Conservation (phyloP, 2,888 invertebrate genomes). For the Campoletis raptor region DNA sequence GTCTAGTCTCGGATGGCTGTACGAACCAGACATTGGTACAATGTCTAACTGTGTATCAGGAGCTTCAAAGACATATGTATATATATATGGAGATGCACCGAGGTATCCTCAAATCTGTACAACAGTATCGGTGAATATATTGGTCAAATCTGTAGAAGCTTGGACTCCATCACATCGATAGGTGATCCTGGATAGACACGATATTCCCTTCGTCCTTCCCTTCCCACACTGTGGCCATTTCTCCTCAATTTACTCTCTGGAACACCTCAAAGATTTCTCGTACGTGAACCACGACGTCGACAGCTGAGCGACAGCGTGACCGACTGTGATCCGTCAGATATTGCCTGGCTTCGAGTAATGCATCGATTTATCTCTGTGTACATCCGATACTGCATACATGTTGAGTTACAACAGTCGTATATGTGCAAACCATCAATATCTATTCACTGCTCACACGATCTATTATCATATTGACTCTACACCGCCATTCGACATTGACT, state of each 20-base stretch:
- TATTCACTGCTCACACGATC: not conserved
- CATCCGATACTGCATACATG: conserved; percentile 1
- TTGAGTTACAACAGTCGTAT: not conserved
- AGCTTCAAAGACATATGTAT: conserved; percentile 17
- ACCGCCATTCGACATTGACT: not conserved
- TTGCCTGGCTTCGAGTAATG: conserved; percentile 49
- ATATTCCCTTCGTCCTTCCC: conserved; percentile 29
- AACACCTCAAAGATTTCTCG: conserved; percentile 38
- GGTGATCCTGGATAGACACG: conserved; percentile 55
- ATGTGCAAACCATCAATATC: not conserved
- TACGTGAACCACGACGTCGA: conserved; percentile 37
- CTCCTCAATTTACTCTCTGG: conserved; percentile 2
- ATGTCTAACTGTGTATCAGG: conserved; percentile 19
- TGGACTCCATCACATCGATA: conserved; percentile 40
- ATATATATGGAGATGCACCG: not conserved
- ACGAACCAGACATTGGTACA: conserved; percentile 40
- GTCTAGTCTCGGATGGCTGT: conserved; percentile 45
- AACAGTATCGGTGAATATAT: conserved; percentile 40
- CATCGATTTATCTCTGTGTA: conserved; percentile 34
- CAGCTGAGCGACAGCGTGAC: conserved; percentile 59
- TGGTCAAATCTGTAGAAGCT: conserved; percentile 50
- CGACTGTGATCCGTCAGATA: conserved; percentile 61
- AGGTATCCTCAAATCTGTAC: conserved; percentile 42
- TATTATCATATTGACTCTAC: not conserved
- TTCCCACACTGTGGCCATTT: not conserved